Conservation (phyloP, 2,888 invertebrate species). For the Lepidocyrtoides sp. region DNA sequence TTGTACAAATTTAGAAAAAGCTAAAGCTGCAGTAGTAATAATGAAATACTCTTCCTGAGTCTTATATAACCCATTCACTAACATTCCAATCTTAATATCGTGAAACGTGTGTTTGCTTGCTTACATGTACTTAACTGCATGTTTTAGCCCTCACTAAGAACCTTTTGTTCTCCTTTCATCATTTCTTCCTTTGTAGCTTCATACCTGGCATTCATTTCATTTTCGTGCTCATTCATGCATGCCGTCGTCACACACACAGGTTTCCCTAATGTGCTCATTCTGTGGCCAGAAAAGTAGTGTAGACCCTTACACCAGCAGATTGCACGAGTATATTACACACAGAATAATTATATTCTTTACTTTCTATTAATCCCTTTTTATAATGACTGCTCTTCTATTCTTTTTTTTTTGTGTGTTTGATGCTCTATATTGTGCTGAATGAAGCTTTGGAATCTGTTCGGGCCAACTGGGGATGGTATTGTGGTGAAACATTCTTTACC, state of each 20-base stretch:
- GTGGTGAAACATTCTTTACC: conserved; percentile 84
- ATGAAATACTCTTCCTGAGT: too few species aligned
- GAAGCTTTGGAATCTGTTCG: conserved; percentile 84
- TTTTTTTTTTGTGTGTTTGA: conserved; percentile 51
- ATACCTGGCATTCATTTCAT: conserved; percentile 51
- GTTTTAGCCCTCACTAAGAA: background rate
- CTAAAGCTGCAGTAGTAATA: too few species aligned
- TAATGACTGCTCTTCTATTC: conserved; percentile 1
- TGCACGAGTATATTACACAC: background rate
- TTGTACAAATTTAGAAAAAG: background rate
- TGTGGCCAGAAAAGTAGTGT: background rate
- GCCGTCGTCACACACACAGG: conserved; percentile 23
- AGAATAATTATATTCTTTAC: too few species aligned
- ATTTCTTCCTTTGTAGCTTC: conserved; percentile 19
- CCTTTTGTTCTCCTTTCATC: conserved; percentile 57
- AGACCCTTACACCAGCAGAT: background rate
- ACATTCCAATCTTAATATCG: background rate
- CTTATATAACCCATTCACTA: too few species aligned
- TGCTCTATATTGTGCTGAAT: too few species aligned
- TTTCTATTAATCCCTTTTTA: too few species aligned
- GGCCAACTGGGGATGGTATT: conserved; percentile 84
- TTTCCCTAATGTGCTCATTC: conserved; percentile 37
- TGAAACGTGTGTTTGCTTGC: background rate
- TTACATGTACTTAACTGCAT: background rate
- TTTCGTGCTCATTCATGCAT: conserved; percentile 58